Evolutionary conservation across 1,140 invertebrate species (phyloP).

Genomic region (Drosophila prosaltans): DNA sequence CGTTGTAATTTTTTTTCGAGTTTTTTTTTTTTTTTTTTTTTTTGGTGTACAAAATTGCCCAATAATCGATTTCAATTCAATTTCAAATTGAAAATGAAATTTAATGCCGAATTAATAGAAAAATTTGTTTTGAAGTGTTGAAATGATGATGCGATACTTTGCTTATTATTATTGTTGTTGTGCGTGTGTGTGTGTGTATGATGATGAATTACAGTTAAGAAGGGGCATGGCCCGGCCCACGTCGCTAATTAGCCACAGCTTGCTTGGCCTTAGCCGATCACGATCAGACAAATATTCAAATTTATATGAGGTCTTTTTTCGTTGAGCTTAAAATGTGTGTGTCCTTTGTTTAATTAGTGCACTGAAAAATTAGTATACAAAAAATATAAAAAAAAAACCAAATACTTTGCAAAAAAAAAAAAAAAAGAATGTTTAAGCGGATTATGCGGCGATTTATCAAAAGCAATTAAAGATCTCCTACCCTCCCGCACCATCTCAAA

Average conservation of each 20-base stretch:
- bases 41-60: conserved; percentile 50
- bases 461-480: conserved; percentile 72
- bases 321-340: conserved; percentile 58
- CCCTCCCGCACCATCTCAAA: not conserved
- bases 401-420: conserved; percentile 16
- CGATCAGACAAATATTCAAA: conserved; percentile 57
- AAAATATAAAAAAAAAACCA: conserved; percentile 29
- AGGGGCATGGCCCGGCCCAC: conserved; percentile 47
- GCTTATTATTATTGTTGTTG: conserved; percentile 14
- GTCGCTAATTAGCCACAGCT: conserved; percentile 59
- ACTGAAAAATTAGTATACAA: conserved; percentile 67
- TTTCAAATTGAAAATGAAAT: conserved; percentile 69
- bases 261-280: conserved; percentile 12
- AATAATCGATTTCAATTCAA: conserved; percentile 68
- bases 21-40: conserved; percentile 22
- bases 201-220: conserved; percentile 55
- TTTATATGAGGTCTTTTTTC: conserved; percentile 61
- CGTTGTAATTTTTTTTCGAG: conserved; percentile 61
- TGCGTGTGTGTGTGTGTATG: not conserved
- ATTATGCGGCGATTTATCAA: conserved; percentile 80
- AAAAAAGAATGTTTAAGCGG: conserved; percentile 67
- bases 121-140: conserved; percentile 52
- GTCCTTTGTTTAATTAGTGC: conserved; percentile 80
- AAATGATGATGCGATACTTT: conserved; percentile 60
- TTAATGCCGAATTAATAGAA: conserved; percentile 72